Conservation (phyloP, 2,888 invertebrate genomes). For the Chloroclysta siterata region DNA sequence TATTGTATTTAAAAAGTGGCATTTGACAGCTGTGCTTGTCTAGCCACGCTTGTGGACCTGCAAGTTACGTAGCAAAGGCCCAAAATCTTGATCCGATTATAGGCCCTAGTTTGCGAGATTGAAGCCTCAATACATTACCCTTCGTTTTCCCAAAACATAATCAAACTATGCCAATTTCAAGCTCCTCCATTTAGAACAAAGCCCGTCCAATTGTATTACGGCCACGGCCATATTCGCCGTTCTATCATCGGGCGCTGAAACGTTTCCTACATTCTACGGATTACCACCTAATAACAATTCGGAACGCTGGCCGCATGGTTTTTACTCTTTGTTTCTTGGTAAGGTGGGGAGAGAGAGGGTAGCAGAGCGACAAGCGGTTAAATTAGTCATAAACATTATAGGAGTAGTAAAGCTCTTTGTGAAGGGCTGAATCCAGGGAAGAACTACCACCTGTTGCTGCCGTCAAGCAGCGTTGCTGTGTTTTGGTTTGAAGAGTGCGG, state of each 20-base stretch:
- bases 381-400: background rate
- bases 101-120: too few species aligned
- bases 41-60: too few species aligned
- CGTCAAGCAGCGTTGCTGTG: too few species aligned
- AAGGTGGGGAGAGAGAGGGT: background rate
- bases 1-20: too few species aligned
- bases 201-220: constrained; percentile 12
- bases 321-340: constrained; percentile 21
- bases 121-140: too few species aligned
- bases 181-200: background rate
- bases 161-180: constrained; percentile 1
- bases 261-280: constrained; percentile 17
- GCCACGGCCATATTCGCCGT: constrained; percentile 11
- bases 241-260: constrained; percentile 23
- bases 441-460: too few species aligned
- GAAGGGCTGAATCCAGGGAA: too few species aligned
- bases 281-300: constrained; percentile 24
- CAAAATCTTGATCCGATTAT: too few species aligned
- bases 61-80: too few species aligned
- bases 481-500: too few species aligned
- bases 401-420: too few species aligned
- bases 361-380: constrained; percentile 8
- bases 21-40: too few species aligned
- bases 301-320: constrained; percentile 17
- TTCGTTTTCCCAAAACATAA: background rate